Evolutionary conservation across 2,888 invertebrate species (phyloP), one percentile per base, ranked within the genome.

Genomic region (Pammene aurita): DNA sequence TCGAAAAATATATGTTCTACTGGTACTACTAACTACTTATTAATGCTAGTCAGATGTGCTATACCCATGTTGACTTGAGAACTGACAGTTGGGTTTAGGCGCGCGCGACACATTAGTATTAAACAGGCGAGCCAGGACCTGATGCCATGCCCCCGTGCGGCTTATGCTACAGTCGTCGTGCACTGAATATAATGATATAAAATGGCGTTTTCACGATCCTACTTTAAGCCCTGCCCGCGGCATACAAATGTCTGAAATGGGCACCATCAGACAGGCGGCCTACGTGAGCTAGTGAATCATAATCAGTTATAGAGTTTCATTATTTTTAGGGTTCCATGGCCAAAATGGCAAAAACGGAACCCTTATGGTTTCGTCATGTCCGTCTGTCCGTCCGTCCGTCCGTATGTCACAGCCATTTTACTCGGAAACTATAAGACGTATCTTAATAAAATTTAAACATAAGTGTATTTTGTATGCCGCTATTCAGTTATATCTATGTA

Each of bases 131-230:
- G 9, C 61, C 55, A 18, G 61, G 67, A 55, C 52, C 66, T 67
- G 54, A 46, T 61, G 50, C 55, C 55, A 76, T 71, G 73, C 73
- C 75, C 71, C 77, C 76, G 77, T 79, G 73, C 73, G 74, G 78
- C 77, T 76, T 75, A 71, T 74, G 66, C 71, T 70, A 70, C 67
- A 63, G 56, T 72, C 80, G 82, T 84, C 84, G 85, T 84, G 84
- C 82, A 80, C 78, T 80, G 82, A 85, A 87, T 86, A 79, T 70
- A 72, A 72, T 74, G 55, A 26, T 41, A 55, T 66, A 57, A 70
- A 61, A 58, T 63, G 41, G 64, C 63, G 14, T 57, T 65, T 65
- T 58, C 58, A 61, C 56, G 57, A 56, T 63, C 44, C 44, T 50
- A 60, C 44, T 48, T 65, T 57, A 55, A 57, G 54, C 44, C 62